phyloP scores from a whole-genome alignment of 2,797 vertebrate genomes.

The Setipinna tenuifilis region DNA sequence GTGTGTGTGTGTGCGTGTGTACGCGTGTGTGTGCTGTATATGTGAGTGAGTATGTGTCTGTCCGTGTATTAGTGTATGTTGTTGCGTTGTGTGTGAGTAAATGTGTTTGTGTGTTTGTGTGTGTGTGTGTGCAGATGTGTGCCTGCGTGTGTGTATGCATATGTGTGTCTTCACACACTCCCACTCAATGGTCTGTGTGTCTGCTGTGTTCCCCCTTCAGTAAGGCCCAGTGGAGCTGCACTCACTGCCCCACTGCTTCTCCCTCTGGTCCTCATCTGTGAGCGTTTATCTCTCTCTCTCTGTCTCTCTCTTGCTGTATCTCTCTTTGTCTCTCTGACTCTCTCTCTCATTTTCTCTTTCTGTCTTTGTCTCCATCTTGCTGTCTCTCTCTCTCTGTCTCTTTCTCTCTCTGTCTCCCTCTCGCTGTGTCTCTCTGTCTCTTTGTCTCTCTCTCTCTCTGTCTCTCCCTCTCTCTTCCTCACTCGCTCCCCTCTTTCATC shows the following conservation, averaged over 20 bases:
- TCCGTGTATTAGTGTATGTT: not conserved
- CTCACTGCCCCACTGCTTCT: conserved; percentile 34
- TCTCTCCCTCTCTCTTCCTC: too few relatives aligned
- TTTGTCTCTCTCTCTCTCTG: too few relatives aligned
- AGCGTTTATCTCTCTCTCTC: conserved; percentile 70
- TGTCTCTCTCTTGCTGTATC: too few relatives aligned
- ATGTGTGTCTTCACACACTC: not conserved
- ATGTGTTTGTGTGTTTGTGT: not conserved
- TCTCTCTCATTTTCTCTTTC: too few relatives aligned
- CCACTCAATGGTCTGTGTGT: not conserved
- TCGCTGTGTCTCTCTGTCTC: too few relatives aligned
- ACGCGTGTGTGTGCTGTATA: not conserved
- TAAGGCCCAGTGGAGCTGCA: not conserved
- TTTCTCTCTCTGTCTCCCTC: too few relatives aligned
- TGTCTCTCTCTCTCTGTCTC: too few relatives aligned
- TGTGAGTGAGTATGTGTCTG: not conserved
- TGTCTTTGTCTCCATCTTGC: too few relatives aligned
- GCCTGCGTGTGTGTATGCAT: not conserved
- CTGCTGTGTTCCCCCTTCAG: conserved; percentile 48
- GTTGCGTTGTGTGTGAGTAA: not conserved
- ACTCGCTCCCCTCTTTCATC: conserved; percentile 58
- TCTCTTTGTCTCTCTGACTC: too few relatives aligned
- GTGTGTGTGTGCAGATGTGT: not conserved
- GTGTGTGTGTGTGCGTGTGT: too few relatives aligned
- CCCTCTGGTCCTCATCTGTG: conserved; percentile 61